phyloP scores from a whole-genome alignment of 2,113 vertebrate genomes.

The human region DNA sequence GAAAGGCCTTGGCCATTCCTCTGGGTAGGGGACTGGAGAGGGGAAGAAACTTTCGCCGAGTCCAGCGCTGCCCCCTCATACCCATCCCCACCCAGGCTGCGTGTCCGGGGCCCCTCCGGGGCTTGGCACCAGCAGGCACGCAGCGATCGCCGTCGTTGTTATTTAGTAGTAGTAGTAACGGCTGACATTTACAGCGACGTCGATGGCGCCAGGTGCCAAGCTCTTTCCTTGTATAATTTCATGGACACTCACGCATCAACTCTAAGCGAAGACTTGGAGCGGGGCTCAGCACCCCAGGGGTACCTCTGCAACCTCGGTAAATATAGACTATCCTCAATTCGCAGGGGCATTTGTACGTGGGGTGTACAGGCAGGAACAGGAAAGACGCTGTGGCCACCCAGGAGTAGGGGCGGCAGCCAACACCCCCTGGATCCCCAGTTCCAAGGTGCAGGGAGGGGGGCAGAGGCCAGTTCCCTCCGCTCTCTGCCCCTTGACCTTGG shows the following conservation, averaged over 20 bases:
- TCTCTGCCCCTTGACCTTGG: neutral
- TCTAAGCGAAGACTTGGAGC: neutral
- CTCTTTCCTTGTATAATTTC: neutral
- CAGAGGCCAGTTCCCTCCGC: neutral
- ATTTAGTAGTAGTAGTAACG: neutral
- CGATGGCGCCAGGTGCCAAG: neutral
- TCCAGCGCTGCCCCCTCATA: too few relatives aligned
- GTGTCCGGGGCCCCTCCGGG: neutral
- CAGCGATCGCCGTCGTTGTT: neutral
- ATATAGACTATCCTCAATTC: neutral
- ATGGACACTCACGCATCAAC: neutral
- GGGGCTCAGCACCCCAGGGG: fast-evolving
- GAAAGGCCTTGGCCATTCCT: neutral
- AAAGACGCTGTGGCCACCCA: too few relatives aligned
- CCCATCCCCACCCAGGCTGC: too few relatives aligned
- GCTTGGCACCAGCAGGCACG: neutral
- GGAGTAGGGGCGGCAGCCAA: neutral
- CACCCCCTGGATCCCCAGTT: neutral
- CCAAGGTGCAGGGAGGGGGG: neutral
- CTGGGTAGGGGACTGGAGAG: neutral
- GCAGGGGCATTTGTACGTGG: neutral
- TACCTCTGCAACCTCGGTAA: neutral
- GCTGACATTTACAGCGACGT: neutral
- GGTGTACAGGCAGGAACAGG: neutral
- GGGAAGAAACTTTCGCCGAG: too few relatives aligned